A percentile compares a stretch with the other conserved stretches of the same genome.
phyloP scores from a whole-genome alignment of 2,888 invertebrate species.

The Aproaerema taeniolella region DNA sequence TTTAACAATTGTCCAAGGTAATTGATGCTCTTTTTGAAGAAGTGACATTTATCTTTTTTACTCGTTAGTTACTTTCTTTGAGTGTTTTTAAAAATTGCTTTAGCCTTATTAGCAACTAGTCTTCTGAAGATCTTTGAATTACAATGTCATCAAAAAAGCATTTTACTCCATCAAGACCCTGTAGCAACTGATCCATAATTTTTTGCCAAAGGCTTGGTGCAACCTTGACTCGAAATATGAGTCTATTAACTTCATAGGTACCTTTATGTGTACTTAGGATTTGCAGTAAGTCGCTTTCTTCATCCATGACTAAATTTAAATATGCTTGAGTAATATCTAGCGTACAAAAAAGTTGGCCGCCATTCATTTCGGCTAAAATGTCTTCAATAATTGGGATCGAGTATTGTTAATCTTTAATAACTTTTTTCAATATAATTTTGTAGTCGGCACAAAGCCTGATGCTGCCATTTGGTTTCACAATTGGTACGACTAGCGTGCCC shows the following conservation, averaged over 20 bases:
- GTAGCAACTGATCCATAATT: constrained; percentile 32
- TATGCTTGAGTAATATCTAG: neutral
- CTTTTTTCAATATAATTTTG: constrained; percentile 19
- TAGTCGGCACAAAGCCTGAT: constrained; percentile 15
- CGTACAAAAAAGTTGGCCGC: constrained; percentile 2
- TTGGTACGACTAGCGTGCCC: constrained; percentile 13
- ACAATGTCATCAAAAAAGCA: constrained; percentile 35
- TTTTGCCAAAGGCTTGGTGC: constrained; percentile 31
- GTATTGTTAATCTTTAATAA: neutral
- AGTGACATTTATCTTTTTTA: neutral
- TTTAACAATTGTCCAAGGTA: neutral
- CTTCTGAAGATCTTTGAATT: neutral
- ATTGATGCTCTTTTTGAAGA: neutral
- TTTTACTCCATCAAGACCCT: constrained; percentile 24
- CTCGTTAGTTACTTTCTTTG: neutral
- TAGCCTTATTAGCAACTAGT: neutral
- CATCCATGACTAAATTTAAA: neutral
- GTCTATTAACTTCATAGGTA: neutral
- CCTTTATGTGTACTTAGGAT: neutral
- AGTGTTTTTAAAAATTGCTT: neutral
- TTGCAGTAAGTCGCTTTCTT: neutral
- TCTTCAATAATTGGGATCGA: neutral
- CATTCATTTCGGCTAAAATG: neutral
- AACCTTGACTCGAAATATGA: constrained; percentile 31
- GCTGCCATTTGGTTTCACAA: too few species aligned